A percentile compares a stretch with the other conserved stretches of the same genome.
phyloP scores from a whole-genome alignment of 2,888 invertebrate genomes.

The Drosophila recens region DNA sequence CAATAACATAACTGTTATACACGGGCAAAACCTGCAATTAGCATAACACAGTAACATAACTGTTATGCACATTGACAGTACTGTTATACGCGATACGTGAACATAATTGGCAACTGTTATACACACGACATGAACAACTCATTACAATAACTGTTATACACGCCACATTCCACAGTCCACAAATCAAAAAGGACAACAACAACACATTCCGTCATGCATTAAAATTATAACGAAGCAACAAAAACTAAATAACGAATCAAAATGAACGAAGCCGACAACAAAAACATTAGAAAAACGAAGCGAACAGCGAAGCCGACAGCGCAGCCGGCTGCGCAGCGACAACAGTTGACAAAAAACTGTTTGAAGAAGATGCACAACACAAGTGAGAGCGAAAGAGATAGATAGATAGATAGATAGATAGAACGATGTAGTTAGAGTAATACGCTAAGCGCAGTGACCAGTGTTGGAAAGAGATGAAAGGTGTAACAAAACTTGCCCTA shows the following conservation, averaged over 20 bases:
- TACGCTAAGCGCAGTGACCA: conserved; percentile 9
- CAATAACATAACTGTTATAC: neutral
- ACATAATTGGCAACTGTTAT: too few species aligned
- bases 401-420: conserved; percentile 1
- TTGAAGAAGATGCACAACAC: conserved; percentile 9
- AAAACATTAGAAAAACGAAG: too few species aligned
- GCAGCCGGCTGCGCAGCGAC: conserved; percentile 40
- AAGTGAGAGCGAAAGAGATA: neutral
- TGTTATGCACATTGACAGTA: neutral
- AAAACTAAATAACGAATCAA: conserved; percentile 20
- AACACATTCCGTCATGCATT: conserved; percentile 43
- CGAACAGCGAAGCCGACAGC: conserved; percentile 37
- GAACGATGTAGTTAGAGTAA: conserved; percentile 1
- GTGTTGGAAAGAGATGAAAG: neutral
- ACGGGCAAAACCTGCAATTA: neutral
- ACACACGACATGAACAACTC: too few species aligned
- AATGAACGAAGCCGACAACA: conserved; percentile 26
- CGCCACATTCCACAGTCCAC: too few species aligned
- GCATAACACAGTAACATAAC: neutral
- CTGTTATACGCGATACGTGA: neutral
- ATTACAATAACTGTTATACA: too few species aligned
- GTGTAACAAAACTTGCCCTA: conserved; percentile 29
- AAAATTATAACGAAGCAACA: conserved; percentile 5
- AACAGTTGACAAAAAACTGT: conserved; percentile 39
- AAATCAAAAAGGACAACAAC: neutral